phyloP scores from a whole-genome alignment of 2,797 vertebrate species.

The Sebastes flavidus region DNA sequence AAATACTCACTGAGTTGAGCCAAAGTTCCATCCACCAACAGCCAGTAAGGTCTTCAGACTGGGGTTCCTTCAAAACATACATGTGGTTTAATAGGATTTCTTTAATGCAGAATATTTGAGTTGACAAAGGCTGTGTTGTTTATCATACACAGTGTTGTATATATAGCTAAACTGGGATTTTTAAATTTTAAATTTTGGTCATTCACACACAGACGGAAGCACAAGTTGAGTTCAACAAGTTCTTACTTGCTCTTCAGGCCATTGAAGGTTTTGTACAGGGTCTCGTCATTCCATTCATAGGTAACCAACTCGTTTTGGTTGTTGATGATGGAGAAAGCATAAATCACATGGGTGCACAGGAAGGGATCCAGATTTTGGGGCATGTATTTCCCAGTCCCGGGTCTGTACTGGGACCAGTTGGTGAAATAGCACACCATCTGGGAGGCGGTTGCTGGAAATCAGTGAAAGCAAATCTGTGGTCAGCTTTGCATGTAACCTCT shows the following conservation, averaged over 20 bases:
- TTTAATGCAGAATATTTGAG: neutral
- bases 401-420: constrained; percentile 85
- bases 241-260: constrained; percentile 74
- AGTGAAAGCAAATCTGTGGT: neutral
- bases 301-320: constrained; percentile 74
- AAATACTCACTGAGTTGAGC: constrained; percentile 76
- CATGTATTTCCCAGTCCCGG: constrained; percentile 64
- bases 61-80: constrained; percentile 66
- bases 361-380: constrained; percentile 78
- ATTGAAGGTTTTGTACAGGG: constrained; percentile 78
- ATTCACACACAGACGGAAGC: neutral
- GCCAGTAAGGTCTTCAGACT: constrained; percentile 79
- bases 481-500: neutral
- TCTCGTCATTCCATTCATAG: constrained; percentile 79
- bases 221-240: neutral
- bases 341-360: constrained; percentile 87
- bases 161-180: neutral
- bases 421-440: constrained; percentile 86
- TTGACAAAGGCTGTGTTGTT: neutral
- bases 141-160: neutral
- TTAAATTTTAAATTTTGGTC: neutral
- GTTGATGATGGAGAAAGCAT: constrained; percentile 84
- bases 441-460: constrained; percentile 66
- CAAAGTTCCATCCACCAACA: constrained; percentile 81
- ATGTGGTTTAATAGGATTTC: neutral